These are phyloP conservation scores for Cariama cristata DNA, from an alignment of 2,113 vertebrate genomes.

Conservation along the genomic window DNA sequence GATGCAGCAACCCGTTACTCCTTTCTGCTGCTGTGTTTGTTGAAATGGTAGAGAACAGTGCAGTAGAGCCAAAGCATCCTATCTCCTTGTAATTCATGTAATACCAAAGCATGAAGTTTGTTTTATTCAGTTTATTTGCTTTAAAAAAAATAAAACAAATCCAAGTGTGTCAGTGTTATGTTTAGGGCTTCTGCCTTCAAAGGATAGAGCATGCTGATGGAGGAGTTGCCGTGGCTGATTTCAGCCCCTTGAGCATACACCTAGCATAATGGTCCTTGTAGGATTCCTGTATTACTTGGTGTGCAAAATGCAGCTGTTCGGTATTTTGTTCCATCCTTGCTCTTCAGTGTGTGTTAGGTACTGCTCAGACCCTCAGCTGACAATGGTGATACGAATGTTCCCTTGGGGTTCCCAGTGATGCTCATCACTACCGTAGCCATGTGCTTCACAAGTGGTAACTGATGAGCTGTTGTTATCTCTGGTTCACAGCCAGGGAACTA, in stretches of 20 bases:
- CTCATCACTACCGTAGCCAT: background rate
- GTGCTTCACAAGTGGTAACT: background rate
- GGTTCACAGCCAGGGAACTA: background rate
- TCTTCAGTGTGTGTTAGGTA: background rate
- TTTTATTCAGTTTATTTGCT: background rate
- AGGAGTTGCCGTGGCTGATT: background rate
- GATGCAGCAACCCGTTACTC: background rate
- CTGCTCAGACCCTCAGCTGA: background rate
- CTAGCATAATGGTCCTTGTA: background rate
- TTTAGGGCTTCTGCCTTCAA: background rate
- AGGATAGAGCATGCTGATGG: background rate
- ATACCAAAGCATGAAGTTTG: background rate
- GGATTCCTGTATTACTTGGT: background rate
- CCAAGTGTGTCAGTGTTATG: background rate
- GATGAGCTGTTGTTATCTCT: background rate
- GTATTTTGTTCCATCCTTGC: background rate
- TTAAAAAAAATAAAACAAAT: background rate
- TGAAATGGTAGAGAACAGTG: background rate
- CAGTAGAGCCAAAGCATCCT: background rate
- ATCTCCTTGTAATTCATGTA: background rate
- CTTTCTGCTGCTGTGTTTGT: fast-evolving
- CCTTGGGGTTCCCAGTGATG: background rate
- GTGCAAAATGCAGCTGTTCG: background rate
- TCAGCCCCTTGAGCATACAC: background rate
- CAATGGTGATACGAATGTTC: fast-evolving